Evolutionary conservation across 2,888 invertebrate genomes (phyloP).

Genomic region (Lepidonotus clava): DNA sequence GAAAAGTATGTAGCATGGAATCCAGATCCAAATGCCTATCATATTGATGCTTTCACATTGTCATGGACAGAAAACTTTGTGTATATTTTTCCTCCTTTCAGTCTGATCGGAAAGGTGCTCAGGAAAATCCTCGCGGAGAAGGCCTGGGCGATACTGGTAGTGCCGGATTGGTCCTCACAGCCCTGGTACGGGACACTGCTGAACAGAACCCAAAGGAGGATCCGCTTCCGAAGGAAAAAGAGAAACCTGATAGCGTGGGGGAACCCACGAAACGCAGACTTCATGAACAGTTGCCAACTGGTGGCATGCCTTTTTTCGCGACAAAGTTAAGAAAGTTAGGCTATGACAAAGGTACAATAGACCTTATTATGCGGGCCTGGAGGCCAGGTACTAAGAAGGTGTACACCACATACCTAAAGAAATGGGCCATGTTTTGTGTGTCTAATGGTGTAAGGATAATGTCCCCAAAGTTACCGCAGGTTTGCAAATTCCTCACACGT

Average conservation of each 20-base stretch:
- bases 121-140: not conserved
- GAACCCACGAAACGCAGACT: no score
- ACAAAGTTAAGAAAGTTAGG: no score
- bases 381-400: not conserved
- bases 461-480: not conserved
- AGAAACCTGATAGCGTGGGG: not conserved
- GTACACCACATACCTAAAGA: not conserved
- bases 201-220: not conserved
- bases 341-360: not conserved
- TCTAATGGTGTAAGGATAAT: not conserved
- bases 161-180: not conserved
- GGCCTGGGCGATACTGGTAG: not conserved
- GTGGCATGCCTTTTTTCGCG: not conserved
- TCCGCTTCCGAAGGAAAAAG: not conserved
- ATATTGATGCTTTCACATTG: not conserved
- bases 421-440: not conserved
- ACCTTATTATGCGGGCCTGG: not conserved
- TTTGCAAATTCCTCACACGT: not conserved
- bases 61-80: not conserved
- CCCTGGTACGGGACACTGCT: not conserved
- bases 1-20: not conserved
- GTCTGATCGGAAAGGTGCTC: not conserved
- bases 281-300: not conserved
- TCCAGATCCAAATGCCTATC: not conserved
- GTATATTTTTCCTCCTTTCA: slow-evolving; percentile 24